Evolutionary conservation across 2,797 vertebrate genomes (phyloP).

Genomic region (Pitangus sulphuratus): DNA sequence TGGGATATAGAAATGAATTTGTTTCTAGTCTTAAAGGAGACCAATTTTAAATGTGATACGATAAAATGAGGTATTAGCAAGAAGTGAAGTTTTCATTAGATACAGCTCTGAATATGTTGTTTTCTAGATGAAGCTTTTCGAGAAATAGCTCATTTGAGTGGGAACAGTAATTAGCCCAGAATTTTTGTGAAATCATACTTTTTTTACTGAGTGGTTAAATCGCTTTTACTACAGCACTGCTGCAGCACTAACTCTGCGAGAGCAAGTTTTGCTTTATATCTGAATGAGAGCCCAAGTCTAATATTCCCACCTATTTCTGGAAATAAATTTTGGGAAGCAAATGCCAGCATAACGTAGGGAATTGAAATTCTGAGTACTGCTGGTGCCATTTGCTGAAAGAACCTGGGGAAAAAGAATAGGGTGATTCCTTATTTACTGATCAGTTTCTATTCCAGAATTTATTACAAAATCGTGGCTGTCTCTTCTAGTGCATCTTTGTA

Average conservation of each 20-base stretch:
- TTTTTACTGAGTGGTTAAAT: not conserved
- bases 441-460: not conserved
- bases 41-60: not conserved
- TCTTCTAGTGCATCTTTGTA: not conserved
- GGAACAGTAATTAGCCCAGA: not conserved
- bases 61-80: not conserved
- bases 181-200: not conserved
- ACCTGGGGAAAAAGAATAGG: not conserved
- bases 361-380: not conserved
- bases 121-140: not conserved
- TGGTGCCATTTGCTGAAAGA: not conserved
- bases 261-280: not conserved
- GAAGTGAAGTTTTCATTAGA: not conserved
- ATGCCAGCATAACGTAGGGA: rapidly evolving
- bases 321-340: not conserved
- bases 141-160: not conserved
- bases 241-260: not conserved
- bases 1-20: not conserved
- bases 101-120: not conserved
- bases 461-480: not conserved
- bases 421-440: not conserved
- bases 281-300: not conserved
- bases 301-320: not conserved
- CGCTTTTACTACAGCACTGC: not conserved
- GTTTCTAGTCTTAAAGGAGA: not conserved